Percentiles rank a stretch among this genome's conserved stretches.
Conservation (phyloP, 2,797 vertebrate species). For the Squalus acanthias region DNA sequence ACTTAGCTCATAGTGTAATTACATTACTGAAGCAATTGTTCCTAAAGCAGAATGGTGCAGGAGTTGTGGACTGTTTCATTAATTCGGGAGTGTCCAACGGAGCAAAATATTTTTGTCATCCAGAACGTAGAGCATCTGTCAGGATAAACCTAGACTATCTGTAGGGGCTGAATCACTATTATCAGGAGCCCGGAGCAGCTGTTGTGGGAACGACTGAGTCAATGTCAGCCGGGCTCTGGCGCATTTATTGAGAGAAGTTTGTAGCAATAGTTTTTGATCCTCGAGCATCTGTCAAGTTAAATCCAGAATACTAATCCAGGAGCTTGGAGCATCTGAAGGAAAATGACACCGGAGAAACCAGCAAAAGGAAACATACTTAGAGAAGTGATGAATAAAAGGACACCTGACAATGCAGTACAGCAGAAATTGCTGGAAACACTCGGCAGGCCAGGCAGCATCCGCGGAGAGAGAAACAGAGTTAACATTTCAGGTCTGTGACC, state of each 20-base stretch:
- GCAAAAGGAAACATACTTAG: not conserved
- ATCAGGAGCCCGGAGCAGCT: constrained; percentile 15
- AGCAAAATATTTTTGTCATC: constrained; percentile 29
- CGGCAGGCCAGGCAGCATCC: no score
- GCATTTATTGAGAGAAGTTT: not conserved
- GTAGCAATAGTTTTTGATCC: constrained; percentile 21
- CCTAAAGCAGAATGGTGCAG: not conserved
- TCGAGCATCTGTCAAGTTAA: constrained; percentile 22
- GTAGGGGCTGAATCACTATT: constrained; percentile 1
- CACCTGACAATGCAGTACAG: not conserved
- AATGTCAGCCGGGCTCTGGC: not conserved
- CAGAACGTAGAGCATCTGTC: constrained; percentile 30
- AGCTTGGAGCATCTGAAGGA: constrained; percentile 3
- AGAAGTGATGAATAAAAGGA: constrained; percentile 14
- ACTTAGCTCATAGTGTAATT: not conserved
- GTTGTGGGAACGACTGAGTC: constrained; percentile 10
- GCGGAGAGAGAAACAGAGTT: no score
- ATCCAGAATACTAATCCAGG: not conserved
- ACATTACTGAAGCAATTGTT: not conserved
- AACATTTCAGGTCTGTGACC: no score
- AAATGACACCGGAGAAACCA: not conserved
- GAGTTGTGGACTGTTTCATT: not conserved
- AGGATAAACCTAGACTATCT: constrained; percentile 2
- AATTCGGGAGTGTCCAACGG: not conserved
- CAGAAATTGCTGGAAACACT: no score